Percentiles rank a stretch among this genome's conserved stretches.
These are phyloP conservation scores for Balanococcus diminutus DNA, from an alignment of 2,888 invertebrate species.

Conservation along the genomic window DNA sequence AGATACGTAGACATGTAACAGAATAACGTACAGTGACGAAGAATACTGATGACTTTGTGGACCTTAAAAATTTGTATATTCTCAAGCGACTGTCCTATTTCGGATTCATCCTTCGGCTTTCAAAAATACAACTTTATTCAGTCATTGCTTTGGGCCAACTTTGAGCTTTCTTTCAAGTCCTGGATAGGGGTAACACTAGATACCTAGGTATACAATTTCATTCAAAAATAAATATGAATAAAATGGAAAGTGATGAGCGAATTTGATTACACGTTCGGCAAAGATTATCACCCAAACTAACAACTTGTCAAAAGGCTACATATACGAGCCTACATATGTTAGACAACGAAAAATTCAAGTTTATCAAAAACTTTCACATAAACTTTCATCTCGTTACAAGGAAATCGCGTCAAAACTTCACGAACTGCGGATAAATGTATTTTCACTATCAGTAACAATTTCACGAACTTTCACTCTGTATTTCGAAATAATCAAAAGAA, in stretches of 20 bases:
- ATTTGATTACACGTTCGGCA: background rate
- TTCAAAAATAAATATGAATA: background rate
- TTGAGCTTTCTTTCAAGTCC: too few relatives aligned
- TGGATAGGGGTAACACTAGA: too few relatives aligned
- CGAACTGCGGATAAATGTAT: background rate
- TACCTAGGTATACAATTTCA: too few relatives aligned
- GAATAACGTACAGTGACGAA: too few relatives aligned
- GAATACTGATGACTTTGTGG: too few relatives aligned
- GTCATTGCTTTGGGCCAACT: too few relatives aligned
- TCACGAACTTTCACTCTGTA: background rate
- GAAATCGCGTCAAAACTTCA: background rate
- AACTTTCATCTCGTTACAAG: background rate
- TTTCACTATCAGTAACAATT: background rate
- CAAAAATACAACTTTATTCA: too few relatives aligned
- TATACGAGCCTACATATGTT: background rate
- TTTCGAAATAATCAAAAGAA: background rate
- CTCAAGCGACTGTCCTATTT: too few relatives aligned
- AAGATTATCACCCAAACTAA: background rate
- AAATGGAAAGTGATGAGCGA: background rate
- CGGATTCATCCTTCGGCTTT: too few relatives aligned
- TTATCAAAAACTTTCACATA: background rate
- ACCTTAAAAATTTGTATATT: too few relatives aligned
- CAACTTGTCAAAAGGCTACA: background rate
- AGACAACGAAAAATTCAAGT: background rate
- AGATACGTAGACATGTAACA: too few relatives aligned